phyloP scores from a whole-genome alignment of 2,888 invertebrate genomes.

The Dasypolia templi region DNA sequence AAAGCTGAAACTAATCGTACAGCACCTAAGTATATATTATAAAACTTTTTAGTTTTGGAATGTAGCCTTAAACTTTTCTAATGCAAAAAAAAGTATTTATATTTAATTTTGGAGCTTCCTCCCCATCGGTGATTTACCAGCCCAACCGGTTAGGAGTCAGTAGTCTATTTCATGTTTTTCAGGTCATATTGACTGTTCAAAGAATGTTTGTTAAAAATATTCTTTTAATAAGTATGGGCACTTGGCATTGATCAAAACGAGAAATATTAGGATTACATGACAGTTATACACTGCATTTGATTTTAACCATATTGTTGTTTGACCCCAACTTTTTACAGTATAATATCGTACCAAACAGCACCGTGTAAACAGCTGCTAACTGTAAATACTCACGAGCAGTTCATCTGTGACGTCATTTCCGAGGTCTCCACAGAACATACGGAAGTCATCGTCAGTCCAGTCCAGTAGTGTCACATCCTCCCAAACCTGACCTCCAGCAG shows the following conservation, averaged over 20 bases:
- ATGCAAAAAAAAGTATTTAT: neutral
- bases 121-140: neutral
- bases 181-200: neutral
- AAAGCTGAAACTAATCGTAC: neutral
- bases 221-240: neutral
- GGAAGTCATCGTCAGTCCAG: conserved; percentile 99
- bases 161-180: neutral
- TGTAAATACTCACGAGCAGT: conserved; percentile 90
- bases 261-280: neutral
- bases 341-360: neutral
- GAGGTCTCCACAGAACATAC: conserved; percentile 99
- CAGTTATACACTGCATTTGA: neutral
- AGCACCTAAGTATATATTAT: neutral
- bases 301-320: neutral
- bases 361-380: neutral
- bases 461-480: conserved; percentile 98
- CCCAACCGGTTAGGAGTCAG: neutral
- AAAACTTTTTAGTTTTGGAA: neutral
- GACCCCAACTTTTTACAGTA: neutral
- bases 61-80: neutral
- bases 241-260: too few relatives aligned
- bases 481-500: conserved; percentile 98
- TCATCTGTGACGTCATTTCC: conserved; percentile 99
- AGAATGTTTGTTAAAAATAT: neutral
- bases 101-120: too few relatives aligned